These are phyloP conservation scores for Xestia xanthographa DNA, from an alignment of 2,888 invertebrate species.

Conservation along the genomic window DNA sequence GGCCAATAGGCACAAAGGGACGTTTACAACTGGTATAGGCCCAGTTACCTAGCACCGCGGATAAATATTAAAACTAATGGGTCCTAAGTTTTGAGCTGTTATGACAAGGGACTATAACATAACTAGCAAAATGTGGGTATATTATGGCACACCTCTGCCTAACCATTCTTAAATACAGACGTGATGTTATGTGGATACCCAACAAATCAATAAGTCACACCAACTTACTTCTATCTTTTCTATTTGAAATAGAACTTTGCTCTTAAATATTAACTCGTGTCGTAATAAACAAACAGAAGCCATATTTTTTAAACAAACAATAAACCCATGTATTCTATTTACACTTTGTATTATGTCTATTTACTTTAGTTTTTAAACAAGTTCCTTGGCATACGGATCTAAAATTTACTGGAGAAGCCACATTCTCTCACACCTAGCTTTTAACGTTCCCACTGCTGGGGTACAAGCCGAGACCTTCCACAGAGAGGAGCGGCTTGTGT, in stretches of 20 bases:
- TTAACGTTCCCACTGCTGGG: neutral
- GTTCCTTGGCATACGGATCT: slow-evolving; percentile 7
- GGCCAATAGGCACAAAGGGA: too few relatives aligned
- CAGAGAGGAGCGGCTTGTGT: too few relatives aligned
- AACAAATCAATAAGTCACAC: neutral
- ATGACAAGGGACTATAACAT: neutral
- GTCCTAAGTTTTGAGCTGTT: too few relatives aligned
- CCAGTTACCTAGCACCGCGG: too few relatives aligned
- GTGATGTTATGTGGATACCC: too few relatives aligned
- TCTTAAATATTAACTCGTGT: slow-evolving; percentile 5
- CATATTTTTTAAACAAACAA: slow-evolving; percentile 11
- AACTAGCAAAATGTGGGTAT: neutral
- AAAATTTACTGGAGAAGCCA: neutral
- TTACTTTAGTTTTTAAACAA: slow-evolving; percentile 20
- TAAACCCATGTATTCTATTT: slow-evolving; percentile 15
- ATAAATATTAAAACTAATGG: too few relatives aligned
- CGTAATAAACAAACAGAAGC: slow-evolving; percentile 12
- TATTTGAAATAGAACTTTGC: slow-evolving; percentile 12
- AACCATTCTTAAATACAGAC: neutral
- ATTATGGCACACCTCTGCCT: neutral
- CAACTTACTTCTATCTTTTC: neutral
- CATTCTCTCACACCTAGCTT: neutral
- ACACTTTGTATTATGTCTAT: slow-evolving; percentile 26
- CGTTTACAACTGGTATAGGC: too few relatives aligned
- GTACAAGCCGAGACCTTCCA: neutral